Base-by-base conservation (phyloP, 2,888 invertebrate genomes). In the Emmelina monodactyla region DNA sequence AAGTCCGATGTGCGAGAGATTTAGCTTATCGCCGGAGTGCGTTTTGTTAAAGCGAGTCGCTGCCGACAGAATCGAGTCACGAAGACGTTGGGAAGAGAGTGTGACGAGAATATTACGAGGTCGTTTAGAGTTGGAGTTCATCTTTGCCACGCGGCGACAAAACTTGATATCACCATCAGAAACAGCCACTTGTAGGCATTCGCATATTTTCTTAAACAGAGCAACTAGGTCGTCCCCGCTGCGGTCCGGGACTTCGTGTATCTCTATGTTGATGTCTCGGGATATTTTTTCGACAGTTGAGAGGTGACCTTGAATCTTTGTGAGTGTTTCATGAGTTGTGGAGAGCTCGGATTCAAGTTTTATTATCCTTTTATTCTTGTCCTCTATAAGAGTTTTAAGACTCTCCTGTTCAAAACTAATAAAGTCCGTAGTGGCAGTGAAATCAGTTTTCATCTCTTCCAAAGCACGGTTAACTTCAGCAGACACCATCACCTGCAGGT, bases 221-320 rank as follows among this genome's bases (percentile, higher is more conserved):
- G 3, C 10, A 16, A 32, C 9, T 1, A 41, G 25, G 14, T 43
- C 33, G 13, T 44, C 41, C 11, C 14, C 35, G 2, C 34, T 33
- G 10, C 22, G 39, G 10, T 42, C 40, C 4, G 45, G 45, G 4
- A 45, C 32, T 12, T 38, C 38, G 5, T 43, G 42, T 11, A 43
- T 25, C 25, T 45, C 43, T 1, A 44, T 13, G n/a, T 42, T 43
- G 6, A 22, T 14, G 14, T 39, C 34, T 10, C 43, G 29, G 1
- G 43, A 38, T 1, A 22, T 36, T 25, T 41, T 45, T 22, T 40
- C 42, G 2, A 41, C 6, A 1, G 22, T 32, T 1, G 14, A 15
- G 9, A 42, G 3, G 1, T 39, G 35, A 11, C 4, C n/a, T 16
- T 43, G 35, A 4, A 43, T 22, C 22, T 38, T 37, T 1, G 10